phyloP scores from a whole-genome alignment of 2,888 invertebrate species.

The Rapana venosa region DNA sequence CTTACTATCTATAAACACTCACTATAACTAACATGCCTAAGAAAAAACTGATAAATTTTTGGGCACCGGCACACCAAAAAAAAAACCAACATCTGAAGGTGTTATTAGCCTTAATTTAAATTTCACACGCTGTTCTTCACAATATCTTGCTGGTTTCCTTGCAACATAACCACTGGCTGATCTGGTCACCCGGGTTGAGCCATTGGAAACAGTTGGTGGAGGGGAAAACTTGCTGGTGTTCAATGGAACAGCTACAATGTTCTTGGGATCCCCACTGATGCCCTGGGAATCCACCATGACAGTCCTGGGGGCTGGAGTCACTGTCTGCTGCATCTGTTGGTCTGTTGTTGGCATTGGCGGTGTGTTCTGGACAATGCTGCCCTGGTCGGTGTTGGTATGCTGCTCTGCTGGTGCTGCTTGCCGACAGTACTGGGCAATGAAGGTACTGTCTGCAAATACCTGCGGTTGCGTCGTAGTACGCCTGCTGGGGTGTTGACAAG shows the following conservation, averaged over 20 bases:
- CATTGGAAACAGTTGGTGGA: background rate
- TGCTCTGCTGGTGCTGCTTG: background rate
- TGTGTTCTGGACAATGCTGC: background rate
- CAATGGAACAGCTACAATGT: background rate
- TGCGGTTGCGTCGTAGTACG: background rate
- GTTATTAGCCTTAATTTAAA: no score
- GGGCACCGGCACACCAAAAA: no score
- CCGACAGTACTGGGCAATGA: background rate
- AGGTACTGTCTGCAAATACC: background rate
- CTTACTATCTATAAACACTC: no score
- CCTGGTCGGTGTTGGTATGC: background rate
- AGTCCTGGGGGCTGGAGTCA: background rate
- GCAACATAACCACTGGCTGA: background rate
- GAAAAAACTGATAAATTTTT: no score
- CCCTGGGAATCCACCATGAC: background rate
- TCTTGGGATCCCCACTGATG: background rate
- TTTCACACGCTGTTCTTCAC: no score
- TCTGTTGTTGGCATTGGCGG: background rate
- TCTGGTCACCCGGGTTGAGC: background rate
- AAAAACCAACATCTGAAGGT: no score
- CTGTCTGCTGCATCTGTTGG: background rate
- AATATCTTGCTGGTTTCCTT: background rate
- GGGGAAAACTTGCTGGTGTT: background rate
- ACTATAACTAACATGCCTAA: no score
- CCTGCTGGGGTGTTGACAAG: slow-evolving; percentile 39